Evolutionary conservation across 35 echinoderm and acorn worm species (phyloP), one percentile per base, ranked within the genome.

Genomic region (Patiria miniata): DNA sequence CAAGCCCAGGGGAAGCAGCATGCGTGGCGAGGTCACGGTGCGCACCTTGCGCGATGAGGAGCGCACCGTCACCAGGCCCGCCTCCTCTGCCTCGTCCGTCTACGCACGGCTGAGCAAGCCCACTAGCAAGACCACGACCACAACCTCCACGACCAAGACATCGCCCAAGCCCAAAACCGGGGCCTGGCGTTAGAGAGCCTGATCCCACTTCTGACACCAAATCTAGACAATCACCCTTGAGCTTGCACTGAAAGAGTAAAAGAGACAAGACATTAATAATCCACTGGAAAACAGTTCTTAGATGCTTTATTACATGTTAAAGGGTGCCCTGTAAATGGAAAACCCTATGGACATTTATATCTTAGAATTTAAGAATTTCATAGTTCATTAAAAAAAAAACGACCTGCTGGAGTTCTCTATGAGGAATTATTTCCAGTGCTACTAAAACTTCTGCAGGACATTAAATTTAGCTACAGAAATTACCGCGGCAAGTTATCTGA

Each of bases 41-140:
- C 85, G 92, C n/a, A 98, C 95, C 0, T 85, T 89, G 2, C 93
- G 92, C 5, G 89, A 94, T 22, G 91, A 98, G 79, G 92, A 94
- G 47, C 80, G 95, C 3, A 98, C 92, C 21, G 77, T 98, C 61
- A 94, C 89, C 36, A 85, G 59, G 61, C 95, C 95, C 33, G 89
- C 92, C 19, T 30, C 65, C 26, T 34, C 65, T 26, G 19, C 57
- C 26, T 23, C 21, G 65, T 73, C 65, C 2, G 65, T 73, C 8
- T 73, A 73, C 65, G 14, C 65, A 30, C 19, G 65, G 26, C 26
- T 73, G 65, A 73, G 26, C 65, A 36, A 12, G n/a, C 65, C 65
- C 7, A 2, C 65, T 28, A 73, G 29, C 19, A 73, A 73, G 65
- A 34, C 65, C 34, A 73, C 65, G 29, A 32, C 65, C 3, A 32